Base-by-base conservation (phyloP, 2,113 vertebrate species). In the Caracal caracal region DNA sequence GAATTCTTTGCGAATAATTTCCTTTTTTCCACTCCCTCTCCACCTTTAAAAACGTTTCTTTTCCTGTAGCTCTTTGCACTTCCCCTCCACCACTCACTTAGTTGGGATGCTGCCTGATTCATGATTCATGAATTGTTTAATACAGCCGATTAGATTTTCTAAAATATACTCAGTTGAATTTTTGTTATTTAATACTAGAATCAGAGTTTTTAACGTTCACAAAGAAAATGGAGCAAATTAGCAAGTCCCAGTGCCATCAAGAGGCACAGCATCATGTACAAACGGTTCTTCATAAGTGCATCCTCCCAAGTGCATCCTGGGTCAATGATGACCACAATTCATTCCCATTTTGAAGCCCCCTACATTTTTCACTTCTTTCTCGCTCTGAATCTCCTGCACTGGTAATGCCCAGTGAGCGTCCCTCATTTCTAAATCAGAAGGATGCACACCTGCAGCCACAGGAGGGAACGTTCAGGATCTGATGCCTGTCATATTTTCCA, bases 391-490 rank as follows among this genome's bases (percentile, higher is more conserved):
- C 20, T 89, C 80, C 88, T 76, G 22, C 1, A 8, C 16, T 51
- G 71, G 2, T 26, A 70, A 75, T 7, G n/a, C 20, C 26, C 30
- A 37, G 0, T 59, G 56, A 96, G n/a, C 17, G 37, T 35, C 8
- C 49, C 81, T 90, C 13, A 28, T 73, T 71, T 94, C 61, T 89
- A 78, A 94, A 56, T 76, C 84, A 88, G 88, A 75, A 71, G 24
- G 40, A 75, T 66, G 35, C 92, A 63, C 2, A 78, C 75, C 88
- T 94, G 49, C 16, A 93, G 47, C 90, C 51, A 81, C 65, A 53
- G 56, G 43, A 78, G 51, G 40, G 17, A 19, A 91, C 47, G 70
- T 75, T 59, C n/a, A 26, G 79, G 59, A 59, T 75, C 53, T 65
- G 56, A 87, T 3, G 88, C 35, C 49, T 47, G 0, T 12, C 85